Conservation (phyloP, 2,797 vertebrate genomes). For the Sebastolobus altivelis region DNA sequence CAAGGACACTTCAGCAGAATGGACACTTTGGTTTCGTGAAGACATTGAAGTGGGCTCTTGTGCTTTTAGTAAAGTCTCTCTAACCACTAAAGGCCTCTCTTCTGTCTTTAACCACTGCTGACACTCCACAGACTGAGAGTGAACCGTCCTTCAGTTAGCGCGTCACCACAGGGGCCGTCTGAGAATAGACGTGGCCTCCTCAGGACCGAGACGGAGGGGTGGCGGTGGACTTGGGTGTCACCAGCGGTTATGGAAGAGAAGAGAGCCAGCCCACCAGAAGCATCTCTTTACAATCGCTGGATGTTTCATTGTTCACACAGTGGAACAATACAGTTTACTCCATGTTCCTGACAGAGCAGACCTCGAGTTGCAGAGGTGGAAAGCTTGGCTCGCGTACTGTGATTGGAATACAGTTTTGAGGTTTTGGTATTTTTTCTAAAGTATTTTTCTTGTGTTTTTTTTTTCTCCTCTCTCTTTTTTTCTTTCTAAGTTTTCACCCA, state of each 20-base stretch:
- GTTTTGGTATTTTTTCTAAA: neutral
- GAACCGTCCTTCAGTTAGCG: conserved; percentile 30
- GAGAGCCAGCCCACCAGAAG: conserved; percentile 1
- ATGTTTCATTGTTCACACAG: neutral
- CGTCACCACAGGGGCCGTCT: conserved; percentile 29
- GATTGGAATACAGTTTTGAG: neutral
- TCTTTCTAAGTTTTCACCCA: neutral
- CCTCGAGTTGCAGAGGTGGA: neutral
- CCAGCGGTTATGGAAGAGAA: conserved; percentile 1
- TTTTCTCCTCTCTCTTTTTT: neutral
- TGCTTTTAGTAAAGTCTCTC: neutral
- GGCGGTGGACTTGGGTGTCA: conserved; percentile 23
- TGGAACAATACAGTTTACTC: neutral
- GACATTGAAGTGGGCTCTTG: neutral
- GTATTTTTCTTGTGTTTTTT: neutral
- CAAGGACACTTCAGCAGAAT: neutral
- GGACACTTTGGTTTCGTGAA: neutral
- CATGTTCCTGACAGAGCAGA: neutral
- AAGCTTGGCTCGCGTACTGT: neutral
- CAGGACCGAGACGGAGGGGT: conserved; percentile 3
- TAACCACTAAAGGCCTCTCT: neutral
- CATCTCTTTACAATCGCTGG: neutral
- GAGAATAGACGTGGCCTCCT: conserved; percentile 26
- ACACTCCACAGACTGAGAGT: neutral
- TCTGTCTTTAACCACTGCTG: neutral